Conservation (phyloP, 2,797 vertebrate genomes). For the Spheniscus humboldti region DNA sequence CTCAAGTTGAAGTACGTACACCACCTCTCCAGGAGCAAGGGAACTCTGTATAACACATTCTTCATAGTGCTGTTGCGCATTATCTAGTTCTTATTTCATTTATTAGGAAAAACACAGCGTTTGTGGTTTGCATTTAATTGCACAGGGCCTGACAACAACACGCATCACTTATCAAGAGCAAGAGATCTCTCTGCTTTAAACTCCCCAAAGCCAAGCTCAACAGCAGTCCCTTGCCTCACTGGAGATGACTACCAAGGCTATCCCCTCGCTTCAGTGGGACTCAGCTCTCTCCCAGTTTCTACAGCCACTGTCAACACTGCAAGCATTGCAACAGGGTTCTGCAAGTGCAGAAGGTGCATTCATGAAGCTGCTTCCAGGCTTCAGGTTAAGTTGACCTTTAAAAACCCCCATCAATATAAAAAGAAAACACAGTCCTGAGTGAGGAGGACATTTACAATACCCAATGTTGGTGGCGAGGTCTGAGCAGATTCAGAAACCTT, state of each 20-base stretch:
- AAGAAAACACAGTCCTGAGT: background rate
- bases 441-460: background rate
- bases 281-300: background rate
- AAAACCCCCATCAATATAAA: rapidly evolving
- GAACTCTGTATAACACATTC: background rate
- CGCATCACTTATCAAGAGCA: rapidly evolving
- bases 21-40: background rate
- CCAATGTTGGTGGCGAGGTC: rapidly evolving
- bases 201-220: background rate
- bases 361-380: background rate
- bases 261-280: background rate
- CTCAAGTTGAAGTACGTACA: background rate
- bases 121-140: background rate
- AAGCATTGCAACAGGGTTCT: background rate
- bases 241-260: background rate
- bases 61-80: background rate
- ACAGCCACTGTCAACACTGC: background rate
- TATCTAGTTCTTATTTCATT: background rate
- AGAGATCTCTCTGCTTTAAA: background rate
- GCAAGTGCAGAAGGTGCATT: background rate
- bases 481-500: background rate
- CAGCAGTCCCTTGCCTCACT: background rate
- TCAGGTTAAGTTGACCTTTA: background rate
- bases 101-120: background rate
- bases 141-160: background rate